Percentiles rank a stretch among this genome's conserved stretches.
Conservation (phyloP, 2,113 vertebrate genomes). For the Clarias macrocephalus region DNA sequence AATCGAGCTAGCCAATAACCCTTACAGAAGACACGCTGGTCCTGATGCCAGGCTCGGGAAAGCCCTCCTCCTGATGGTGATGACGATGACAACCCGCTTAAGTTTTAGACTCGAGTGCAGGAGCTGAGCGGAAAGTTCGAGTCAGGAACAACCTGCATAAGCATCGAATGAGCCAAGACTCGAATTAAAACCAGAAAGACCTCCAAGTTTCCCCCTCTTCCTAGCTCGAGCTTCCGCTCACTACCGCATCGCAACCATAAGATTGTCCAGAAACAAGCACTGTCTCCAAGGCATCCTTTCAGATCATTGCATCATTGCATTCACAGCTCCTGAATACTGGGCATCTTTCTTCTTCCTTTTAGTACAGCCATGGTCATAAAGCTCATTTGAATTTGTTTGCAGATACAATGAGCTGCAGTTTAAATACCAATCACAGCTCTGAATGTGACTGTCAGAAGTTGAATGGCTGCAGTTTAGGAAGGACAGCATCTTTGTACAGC, state of each 20-base stretch:
- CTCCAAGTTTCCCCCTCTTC: background rate
- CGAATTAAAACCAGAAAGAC: slow-evolving; percentile 43
- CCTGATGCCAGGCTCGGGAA: slow-evolving; percentile 22
- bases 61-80: slow-evolving; percentile 6
- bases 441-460: background rate
- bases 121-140: slow-evolving; percentile 37
- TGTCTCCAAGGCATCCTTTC: background rate
- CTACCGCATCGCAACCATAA: background rate
- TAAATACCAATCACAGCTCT: background rate
- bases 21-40: slow-evolving; percentile 35
- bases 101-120: background rate
- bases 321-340: background rate
- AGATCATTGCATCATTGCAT: background rate
- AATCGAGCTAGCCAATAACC: slow-evolving; percentile 46
- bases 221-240: background rate
- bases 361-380: background rate
- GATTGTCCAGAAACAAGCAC: background rate
- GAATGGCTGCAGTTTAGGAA: slow-evolving; percentile 6
- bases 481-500: background rate
- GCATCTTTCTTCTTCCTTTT: background rate
- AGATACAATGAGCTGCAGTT: background rate
- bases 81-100: background rate
- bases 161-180: slow-evolving; percentile 37
- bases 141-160: slow-evolving; percentile 42
- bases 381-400: slow-evolving; percentile 1